Evolutionary conservation across 2,888 invertebrate species (phyloP).

Genomic region (Phlogophora meticulosa): DNA sequence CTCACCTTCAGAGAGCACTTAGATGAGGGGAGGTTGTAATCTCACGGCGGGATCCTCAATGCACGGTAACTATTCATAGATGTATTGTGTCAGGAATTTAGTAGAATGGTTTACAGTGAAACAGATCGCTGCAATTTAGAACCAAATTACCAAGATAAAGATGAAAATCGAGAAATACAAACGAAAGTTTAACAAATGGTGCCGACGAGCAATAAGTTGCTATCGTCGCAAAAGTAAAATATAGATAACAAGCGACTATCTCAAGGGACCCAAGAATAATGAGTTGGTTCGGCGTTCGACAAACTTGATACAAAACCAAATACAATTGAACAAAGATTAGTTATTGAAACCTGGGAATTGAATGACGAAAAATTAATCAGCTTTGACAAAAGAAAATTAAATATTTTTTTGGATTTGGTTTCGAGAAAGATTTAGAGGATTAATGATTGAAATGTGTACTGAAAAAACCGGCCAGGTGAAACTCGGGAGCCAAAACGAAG

Average conservation of each 20-base stretch:
- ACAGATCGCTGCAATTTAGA: not conserved
- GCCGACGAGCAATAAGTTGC: conserved; percentile 4
- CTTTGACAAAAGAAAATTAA: conserved; percentile 14
- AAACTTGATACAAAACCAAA: conserved; percentile 46
- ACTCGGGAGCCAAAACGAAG: too few relatives aligned
- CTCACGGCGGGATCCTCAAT: too few relatives aligned
- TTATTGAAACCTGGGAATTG: conserved; percentile 40
- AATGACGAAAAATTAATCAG: conserved; percentile 42
- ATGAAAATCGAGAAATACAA: not conserved
- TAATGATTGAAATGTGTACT: not conserved
- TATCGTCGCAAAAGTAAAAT: conserved; percentile 46
- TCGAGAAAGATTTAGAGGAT: not conserved
- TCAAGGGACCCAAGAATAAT: conserved; percentile 53
- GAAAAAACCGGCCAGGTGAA: too few relatives aligned
- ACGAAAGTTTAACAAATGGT: conserved; percentile 46
- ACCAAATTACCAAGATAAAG: not conserved
- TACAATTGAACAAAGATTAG: conserved; percentile 33
- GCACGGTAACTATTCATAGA: too few relatives aligned
- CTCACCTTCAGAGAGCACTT: too few relatives aligned
- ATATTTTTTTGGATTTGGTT: not conserved
- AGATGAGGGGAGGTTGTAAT: too few relatives aligned
- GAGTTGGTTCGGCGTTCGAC: conserved; percentile 39
- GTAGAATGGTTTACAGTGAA: not conserved
- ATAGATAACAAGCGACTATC: conserved; percentile 55
- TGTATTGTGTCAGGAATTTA: too few relatives aligned